Conservation (phyloP, 2,888 invertebrate species). For the Chouioia cunea region DNA sequence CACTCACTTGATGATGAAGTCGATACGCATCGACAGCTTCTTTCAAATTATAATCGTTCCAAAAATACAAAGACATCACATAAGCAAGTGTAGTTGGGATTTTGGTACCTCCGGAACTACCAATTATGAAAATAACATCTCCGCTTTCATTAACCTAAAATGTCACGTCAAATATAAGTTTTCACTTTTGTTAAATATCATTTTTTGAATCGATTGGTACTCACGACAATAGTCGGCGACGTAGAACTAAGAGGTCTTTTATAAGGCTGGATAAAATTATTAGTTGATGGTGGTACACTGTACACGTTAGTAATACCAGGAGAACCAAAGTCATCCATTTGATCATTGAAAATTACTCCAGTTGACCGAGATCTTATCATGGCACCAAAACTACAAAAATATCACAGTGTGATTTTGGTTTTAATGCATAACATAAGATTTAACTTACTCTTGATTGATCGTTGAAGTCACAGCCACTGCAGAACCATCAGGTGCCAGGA, state of each 20-base stretch:
- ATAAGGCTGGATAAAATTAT: constrained; percentile 83
- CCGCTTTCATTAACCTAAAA: constrained; percentile 63
- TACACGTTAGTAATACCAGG: constrained; percentile 80
- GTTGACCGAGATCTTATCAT: constrained; percentile 82
- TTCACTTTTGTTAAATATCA: too few relatives aligned
- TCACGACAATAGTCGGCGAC: constrained; percentile 84
- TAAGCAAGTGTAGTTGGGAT: constrained; percentile 85
- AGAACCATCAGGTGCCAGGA: constrained; percentile 87
- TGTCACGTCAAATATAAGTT: too few relatives aligned
- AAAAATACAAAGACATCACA: constrained; percentile 75
- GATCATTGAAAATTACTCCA: constrained; percentile 94
- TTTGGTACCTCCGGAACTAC: constrained; percentile 91
- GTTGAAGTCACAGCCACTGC: constrained; percentile 94
- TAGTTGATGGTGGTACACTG: constrained; percentile 81
- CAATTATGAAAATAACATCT: constrained; percentile 75
- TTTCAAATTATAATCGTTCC: constrained; percentile 76
- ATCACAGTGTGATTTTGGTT: not conserved
- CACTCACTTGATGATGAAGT: constrained; percentile 85
- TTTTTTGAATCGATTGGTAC: constrained; percentile 57
- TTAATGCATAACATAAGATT: constrained; percentile 71
- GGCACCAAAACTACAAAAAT: constrained; percentile 76
- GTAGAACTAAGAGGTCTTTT: constrained; percentile 91
- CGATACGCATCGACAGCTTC: constrained; percentile 79
- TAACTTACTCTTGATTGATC: constrained; percentile 72
- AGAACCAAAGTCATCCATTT: constrained; percentile 95